These are phyloP conservation scores for Salticus scenicus DNA, from an alignment of 2,888 invertebrate genomes.

Conservation along the genomic window DNA sequence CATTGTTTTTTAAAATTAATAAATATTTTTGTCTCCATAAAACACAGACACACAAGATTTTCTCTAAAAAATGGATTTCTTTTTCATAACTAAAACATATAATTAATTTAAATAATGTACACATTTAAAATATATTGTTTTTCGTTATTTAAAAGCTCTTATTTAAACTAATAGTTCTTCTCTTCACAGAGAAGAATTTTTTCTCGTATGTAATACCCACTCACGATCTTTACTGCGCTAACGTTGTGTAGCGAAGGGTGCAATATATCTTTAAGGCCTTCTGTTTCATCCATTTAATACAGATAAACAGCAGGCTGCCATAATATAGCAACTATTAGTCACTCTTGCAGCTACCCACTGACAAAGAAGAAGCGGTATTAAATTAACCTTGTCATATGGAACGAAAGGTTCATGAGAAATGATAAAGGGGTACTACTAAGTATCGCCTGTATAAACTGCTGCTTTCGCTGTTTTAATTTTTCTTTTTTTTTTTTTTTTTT, in stretches of 20 bases:
- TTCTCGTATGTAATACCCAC: no score
- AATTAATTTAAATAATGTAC: no score
- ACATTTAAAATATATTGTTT: no score
- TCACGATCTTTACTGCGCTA: no score
- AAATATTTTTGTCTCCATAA: no score
- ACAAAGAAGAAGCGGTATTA: conserved; percentile 47
- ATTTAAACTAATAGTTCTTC: no score
- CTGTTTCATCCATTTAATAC: conserved; percentile 12
- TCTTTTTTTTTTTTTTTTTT: background rate
- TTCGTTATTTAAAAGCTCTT: no score
- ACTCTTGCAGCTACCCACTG: conserved; percentile 19
- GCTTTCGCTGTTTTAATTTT: background rate
- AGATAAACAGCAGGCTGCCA: conserved; percentile 17
- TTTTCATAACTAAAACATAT: no score
- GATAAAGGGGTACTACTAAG: background rate
- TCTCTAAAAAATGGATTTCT: no score
- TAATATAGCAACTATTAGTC: conserved; percentile 28
- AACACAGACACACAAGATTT: no score
- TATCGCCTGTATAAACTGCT: background rate
- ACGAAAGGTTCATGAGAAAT: conserved; percentile 15
- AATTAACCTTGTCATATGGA: conserved; percentile 40
- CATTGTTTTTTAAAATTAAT: no score
- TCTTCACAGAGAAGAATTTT: no score
- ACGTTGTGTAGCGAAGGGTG: background rate
- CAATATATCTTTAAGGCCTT: background rate